phyloP scores from a whole-genome alignment of 1,140 invertebrate genomes.

The Drosophila serrata region DNA sequence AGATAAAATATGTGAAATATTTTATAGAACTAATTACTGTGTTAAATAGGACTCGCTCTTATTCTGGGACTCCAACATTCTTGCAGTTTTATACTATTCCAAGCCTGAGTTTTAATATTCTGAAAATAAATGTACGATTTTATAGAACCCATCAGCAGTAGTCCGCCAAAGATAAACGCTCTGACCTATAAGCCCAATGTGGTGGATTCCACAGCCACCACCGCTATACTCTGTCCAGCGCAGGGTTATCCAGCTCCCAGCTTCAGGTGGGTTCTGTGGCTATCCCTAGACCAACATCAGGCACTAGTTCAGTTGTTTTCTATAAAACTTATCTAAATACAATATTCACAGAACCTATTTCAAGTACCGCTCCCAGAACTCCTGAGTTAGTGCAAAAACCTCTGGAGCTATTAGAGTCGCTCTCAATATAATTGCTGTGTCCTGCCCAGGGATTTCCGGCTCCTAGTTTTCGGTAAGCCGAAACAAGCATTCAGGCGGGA shows the following conservation, averaged over 20 bases:
- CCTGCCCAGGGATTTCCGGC: constrained; percentile 89
- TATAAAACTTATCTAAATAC: neutral
- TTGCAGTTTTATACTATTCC: neutral
- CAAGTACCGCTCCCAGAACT: constrained; percentile 86
- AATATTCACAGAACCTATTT: constrained; percentile 87
- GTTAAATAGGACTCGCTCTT: neutral
- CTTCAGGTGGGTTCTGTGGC: constrained; percentile 87
- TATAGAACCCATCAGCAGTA: constrained; percentile 90
- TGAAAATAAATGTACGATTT: neutral
- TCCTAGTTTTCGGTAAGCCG: constrained; percentile 84
- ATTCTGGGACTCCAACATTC: constrained; percentile 43
- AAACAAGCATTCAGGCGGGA: constrained; percentile 56
- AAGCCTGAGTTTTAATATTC: neutral
- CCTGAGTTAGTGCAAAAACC: constrained; percentile 65
- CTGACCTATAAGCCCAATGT: constrained; percentile 72
- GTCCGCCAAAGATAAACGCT: constrained; percentile 87
- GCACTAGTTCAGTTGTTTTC: neutral
- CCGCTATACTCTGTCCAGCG: constrained; percentile 89
- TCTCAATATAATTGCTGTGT: constrained; percentile 87
- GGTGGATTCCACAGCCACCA: constrained; percentile 53
- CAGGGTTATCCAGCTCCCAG: constrained; percentile 90
- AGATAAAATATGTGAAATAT: neutral
- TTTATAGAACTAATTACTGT: neutral
- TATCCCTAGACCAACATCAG: constrained; percentile 47
- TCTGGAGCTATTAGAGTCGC: constrained; percentile 59